Conservation (phyloP, 2,113 vertebrate genomes). For the Bucco capensis region DNA sequence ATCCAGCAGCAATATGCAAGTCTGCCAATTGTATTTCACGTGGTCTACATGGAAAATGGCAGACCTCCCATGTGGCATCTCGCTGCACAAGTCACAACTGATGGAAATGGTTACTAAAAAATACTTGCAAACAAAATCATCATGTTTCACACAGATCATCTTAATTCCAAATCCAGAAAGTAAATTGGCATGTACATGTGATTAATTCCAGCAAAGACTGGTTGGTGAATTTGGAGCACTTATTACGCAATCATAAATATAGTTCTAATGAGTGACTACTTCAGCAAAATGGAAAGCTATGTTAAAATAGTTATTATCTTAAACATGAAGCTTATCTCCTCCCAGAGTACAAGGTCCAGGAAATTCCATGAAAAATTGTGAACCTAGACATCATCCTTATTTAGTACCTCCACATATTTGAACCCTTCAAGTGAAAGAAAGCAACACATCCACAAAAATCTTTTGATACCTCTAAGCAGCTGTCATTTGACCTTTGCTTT, state of each 20-base stretch:
- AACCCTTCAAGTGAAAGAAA: neutral
- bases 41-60: neutral
- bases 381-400: neutral
- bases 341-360: accelerated
- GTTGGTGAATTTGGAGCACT: neutral
- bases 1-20: neutral
- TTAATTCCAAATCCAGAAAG: neutral
- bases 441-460: neutral
- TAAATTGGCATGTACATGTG: neutral
- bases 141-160: neutral
- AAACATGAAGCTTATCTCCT: neutral
- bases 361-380: neutral
- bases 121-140: neutral
- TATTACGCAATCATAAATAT: neutral
- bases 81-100: neutral
- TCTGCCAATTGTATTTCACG: neutral
- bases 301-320: neutral
- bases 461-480: neutral
- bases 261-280: neutral
- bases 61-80: conserved; percentile 10
- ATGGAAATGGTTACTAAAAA: neutral
- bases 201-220: neutral
- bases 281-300: neutral
- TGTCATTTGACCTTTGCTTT: neutral
- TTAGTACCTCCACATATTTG: neutral